phyloP scores from a whole-genome alignment of 2,888 invertebrate species.

The Zele albiditarsus region DNA sequence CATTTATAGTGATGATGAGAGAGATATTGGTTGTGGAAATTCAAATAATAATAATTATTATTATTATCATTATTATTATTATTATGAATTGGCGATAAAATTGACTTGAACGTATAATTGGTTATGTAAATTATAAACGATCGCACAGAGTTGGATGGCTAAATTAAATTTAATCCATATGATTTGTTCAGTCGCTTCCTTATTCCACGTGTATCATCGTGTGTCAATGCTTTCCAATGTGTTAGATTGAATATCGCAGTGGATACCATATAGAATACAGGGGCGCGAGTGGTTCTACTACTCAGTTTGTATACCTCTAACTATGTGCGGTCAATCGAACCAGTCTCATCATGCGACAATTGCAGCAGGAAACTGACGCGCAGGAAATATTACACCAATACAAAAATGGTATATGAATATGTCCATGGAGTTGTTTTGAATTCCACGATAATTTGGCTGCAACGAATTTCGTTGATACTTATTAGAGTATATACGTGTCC shows the following conservation, averaged over 20 bases:
- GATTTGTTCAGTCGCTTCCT: not conserved
- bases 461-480: not conserved
- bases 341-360: not conserved
- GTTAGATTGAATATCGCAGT: not conserved
- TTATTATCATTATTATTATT: too few relatives aligned
- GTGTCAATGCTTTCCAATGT: constrained; percentile 9
- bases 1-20: not conserved
- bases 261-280: not conserved
- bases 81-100: constrained; percentile 36
- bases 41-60: too few relatives aligned
- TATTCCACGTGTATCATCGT: not conserved
- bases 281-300: not conserved
- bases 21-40: constrained; percentile 1
- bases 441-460: not conserved
- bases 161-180: not conserved
- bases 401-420: not conserved
- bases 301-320: constrained; percentile 2
- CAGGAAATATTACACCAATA: not conserved
- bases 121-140: constrained; percentile 28
- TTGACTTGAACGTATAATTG: constrained; percentile 42
- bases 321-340: constrained; percentile 3
- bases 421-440: not conserved
- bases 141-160: constrained; percentile 35
- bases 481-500: not conserved
- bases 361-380: constrained; percentile 24